Evolutionary conservation across 2,113 vertebrate species (phyloP), one percentile per base, ranked within the genome.

Genomic region (Trematocara macrostoma): DNA sequence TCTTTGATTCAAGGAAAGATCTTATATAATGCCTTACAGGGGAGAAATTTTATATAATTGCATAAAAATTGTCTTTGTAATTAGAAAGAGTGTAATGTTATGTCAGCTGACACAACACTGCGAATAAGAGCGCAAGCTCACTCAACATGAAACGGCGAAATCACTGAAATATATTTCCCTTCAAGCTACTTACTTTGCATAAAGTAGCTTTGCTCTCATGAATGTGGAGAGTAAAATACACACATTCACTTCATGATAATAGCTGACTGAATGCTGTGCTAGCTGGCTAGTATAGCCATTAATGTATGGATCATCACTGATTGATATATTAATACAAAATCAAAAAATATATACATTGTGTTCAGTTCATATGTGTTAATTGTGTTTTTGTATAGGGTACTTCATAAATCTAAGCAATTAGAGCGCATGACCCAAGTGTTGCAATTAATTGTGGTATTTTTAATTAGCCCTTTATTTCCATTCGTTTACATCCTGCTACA

Each of bases 1-100:
- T 96, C 94, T 96, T 96, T 96, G 95, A 95, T 95, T 95, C 94
- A 92, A 96, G 93, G 87, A 94, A 96, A 95, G 91, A 96, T 95
- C 93, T 94, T 95, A 92, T 94, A 95, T 95, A 95, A 94, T 86
- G 84, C 84, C 88, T 91, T 88, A 92, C 82, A 84, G 85, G 84
- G 89, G 53, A 89, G n/a, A 85, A 12, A 83, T 92, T 91, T 84
- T 86, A 82, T 88, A 85, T 84, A 89, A 93, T 88, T 92, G 88
- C 91, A 87, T 82, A 55, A 64, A 82, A 86, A 91, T 80, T 79
- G 82, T 86, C 76, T 81, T 85, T 53, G 78, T 90, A 85, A 94
- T 92, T 88, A 88, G 56, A 93, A 87, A 18, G 18, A 79, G 81
- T 86, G 61, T 69, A 82, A 84, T 78, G 53, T 88, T 83, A 52